These are phyloP conservation scores for Actinemys pallida DNA, from an alignment of 2,113 vertebrate genomes.

Conservation along the genomic window DNA sequence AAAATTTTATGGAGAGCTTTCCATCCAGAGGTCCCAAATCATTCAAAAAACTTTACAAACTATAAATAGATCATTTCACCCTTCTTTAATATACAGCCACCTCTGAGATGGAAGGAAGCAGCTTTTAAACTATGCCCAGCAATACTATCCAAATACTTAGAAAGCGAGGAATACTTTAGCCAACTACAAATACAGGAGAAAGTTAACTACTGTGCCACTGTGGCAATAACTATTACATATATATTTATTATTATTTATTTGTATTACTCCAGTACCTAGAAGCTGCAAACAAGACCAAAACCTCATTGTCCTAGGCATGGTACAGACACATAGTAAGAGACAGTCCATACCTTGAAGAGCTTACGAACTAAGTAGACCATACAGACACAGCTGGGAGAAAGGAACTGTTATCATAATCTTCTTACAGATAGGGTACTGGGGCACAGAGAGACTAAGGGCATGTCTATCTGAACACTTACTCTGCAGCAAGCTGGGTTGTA, in stretches of 20 bases:
- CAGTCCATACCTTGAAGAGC: not conserved
- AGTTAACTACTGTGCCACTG: not conserved
- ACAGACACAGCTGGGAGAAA: not conserved
- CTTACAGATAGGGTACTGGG: not conserved
- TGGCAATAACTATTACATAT: not conserved
- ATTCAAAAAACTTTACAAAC: not conserved
- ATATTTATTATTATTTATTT: not conserved
- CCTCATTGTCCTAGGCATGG: not conserved
- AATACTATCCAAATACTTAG: not conserved
- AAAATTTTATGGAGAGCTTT: not conserved
- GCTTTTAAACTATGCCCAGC: not conserved
- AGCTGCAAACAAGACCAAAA: not conserved
- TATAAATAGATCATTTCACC: not conserved
- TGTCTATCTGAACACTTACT: not conserved
- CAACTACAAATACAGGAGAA: not conserved
- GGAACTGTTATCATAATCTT: not conserved
- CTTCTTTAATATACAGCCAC: not conserved
- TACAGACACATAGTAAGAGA: not conserved
- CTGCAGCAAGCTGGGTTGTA: no score
- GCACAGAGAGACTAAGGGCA: not conserved
- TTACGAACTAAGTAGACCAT: not conserved
- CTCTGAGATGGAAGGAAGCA: not conserved
- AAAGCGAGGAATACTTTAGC: not conserved
- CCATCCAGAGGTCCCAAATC: not conserved
- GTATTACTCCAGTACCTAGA: accelerated